Evolutionary conservation across 2,113 vertebrate genomes (phyloP).

Genomic region (Lamprotornis superbus): DNA sequence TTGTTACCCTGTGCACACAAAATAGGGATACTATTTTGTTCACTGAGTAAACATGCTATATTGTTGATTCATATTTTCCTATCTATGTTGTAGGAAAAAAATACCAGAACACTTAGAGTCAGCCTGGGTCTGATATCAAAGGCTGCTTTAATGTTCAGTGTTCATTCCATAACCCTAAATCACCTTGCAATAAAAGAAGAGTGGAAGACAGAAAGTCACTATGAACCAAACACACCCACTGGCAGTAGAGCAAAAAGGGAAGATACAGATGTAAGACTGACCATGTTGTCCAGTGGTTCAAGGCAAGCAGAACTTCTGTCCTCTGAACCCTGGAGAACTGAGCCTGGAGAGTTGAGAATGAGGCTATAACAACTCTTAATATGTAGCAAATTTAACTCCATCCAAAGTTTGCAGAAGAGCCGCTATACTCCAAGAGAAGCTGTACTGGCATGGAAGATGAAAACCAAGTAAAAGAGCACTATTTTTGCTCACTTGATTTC

Average conservation of each 20-base stretch:
- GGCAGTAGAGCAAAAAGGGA: not conserved
- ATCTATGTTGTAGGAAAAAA: not conserved
- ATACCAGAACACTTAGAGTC: not conserved
- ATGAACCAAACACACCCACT: not conserved
- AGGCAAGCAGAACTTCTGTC: not conserved
- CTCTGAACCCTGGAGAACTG: not conserved
- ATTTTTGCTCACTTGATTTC: not conserved
- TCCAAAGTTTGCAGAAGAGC: not conserved
- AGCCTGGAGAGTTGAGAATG: not conserved
- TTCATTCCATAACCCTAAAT: not conserved
- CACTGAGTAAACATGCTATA: not conserved
- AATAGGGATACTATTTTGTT: not conserved
- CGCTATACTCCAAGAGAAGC: not conserved
- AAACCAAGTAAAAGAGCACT: not conserved
- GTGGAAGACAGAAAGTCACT: not conserved
- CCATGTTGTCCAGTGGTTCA: accelerated
- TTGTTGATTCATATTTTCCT: not conserved
- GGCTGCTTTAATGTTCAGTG: not conserved
- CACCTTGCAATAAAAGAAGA: not conserved
- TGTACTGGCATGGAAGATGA: not conserved
- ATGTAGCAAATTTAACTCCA: not conserved
- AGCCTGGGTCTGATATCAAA: not conserved
- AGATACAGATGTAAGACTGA: not conserved
- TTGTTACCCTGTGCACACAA: not conserved
- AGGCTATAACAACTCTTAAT: not conserved